These are phyloP conservation scores for Scatophagus argus DNA, from an alignment of 2,113 vertebrate genomes.

Conservation along the genomic window DNA sequence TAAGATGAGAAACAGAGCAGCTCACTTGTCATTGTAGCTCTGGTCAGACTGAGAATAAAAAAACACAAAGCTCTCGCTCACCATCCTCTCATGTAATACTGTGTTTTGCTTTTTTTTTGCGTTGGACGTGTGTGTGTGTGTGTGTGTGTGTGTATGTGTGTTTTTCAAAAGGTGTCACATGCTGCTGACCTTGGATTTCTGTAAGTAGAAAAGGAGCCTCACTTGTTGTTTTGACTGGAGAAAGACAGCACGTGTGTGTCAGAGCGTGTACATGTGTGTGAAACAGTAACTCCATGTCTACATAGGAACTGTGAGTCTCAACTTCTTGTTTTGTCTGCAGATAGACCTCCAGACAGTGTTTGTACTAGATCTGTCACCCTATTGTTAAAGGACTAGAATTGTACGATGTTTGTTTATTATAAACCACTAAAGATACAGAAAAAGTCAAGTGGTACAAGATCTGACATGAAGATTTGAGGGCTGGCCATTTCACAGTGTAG, in stretches of 20 bases:
- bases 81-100: too few species aligned
- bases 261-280: constrained; percentile 41
- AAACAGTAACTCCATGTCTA: constrained; percentile 40
- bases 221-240: constrained; percentile 69
- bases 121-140: background rate
- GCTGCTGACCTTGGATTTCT: constrained; percentile 43
- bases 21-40: too few species aligned
- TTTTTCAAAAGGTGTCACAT: constrained; percentile 50
- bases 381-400: constrained; percentile 66
- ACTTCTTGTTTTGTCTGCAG: constrained; percentile 74
- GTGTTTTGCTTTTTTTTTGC: too few species aligned
- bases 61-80: too few species aligned
- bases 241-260: constrained; percentile 22
- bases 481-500: background rate
- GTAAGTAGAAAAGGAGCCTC: constrained; percentile 42
- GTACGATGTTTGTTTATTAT: constrained; percentile 50
- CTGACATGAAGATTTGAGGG: background rate
- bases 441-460: constrained; percentile 16
- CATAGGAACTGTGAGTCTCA: constrained; percentile 35
- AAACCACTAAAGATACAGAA: constrained; percentile 17
- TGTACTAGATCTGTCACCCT: constrained; percentile 42
- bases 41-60: too few species aligned
- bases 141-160: constrained; percentile 9
- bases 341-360: constrained; percentile 60
- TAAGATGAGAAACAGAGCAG: too few species aligned